Percentiles rank a stretch among this genome's conserved stretches.
These are phyloP conservation scores for Yponomeuta evonymella DNA, from an alignment of 2,888 invertebrate genomes.

Conservation along the genomic window DNA sequence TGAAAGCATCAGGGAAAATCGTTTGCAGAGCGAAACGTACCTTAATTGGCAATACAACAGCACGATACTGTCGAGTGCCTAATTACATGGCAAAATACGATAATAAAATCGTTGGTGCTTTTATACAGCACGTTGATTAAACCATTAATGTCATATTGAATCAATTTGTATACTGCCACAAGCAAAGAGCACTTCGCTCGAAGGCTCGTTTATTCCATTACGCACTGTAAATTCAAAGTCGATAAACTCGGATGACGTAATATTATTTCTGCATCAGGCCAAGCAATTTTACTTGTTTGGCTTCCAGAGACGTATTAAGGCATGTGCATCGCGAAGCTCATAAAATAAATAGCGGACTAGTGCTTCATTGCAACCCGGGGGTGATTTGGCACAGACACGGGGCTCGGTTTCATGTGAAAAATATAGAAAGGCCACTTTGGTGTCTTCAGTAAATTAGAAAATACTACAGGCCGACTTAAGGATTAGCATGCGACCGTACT, in stretches of 20 bases:
- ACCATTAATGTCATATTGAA: background rate
- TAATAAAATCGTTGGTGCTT: background rate
- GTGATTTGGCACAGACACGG: slow-evolving; percentile 45
- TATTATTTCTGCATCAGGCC: slow-evolving; percentile 4
- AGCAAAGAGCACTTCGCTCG: background rate
- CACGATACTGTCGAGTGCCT: background rate
- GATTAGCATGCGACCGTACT: too few species aligned
- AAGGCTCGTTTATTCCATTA: background rate
- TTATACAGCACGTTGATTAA: too few species aligned
- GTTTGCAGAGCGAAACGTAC: background rate
- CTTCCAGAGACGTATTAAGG: slow-evolving; percentile 7
- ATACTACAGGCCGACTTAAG: background rate
- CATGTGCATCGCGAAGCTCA: slow-evolving; percentile 13
- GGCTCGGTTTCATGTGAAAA: background rate
- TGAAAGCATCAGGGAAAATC: background rate
- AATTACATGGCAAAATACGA: background rate
- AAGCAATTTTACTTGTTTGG: slow-evolving; percentile 2
- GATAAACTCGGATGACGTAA: slow-evolving; percentile 2
- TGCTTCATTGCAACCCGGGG: slow-evolving; percentile 21
- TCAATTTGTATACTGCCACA: background rate
- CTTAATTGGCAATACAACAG: background rate
- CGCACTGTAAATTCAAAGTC: background rate
- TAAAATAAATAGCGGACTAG: slow-evolving; percentile 13
- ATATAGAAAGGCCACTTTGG: background rate
- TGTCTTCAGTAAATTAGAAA: background rate